Evolutionary conservation across 2,113 vertebrate species (phyloP), one percentile per base, ranked within the genome.

Genomic region (Ciconia stormi): DNA sequence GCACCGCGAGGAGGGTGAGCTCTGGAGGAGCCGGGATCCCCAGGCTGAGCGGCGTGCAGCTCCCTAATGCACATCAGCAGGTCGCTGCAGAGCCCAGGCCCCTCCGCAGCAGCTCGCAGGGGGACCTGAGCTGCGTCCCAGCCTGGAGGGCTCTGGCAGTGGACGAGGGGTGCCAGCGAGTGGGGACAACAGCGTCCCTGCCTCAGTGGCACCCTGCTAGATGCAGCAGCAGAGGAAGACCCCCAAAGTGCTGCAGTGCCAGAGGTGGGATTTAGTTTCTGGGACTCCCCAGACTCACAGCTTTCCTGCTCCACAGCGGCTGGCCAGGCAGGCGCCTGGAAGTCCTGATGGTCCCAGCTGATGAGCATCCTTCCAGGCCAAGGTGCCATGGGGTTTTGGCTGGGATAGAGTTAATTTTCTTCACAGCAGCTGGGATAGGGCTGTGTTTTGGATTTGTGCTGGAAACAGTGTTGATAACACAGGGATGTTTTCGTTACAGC

Each of bases 151-250:
- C 52, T 50, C 83, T 61, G 58, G 7, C 53, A 62, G 46, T 3
- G 32, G 21, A 2, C 0, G 0, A 67, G 47, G 11, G 11, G n/a
- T 40, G 52, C 29, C 79, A 56, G 32, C 0, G 0, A 40, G 36
- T 1, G 30, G 58, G 67, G 21, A 62, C 38, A 59, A 4, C 32
- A 20, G 8, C 0, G 0, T 40, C 53, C n/a, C 46, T 80, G 72
- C 34, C 36, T 62, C 0, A 0, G 53, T 59, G 80, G 6, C 55
- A 61, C 34, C 25, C n/a, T 23, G 20, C 15, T 2, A 15, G 32
- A 7, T 18, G 29, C 73, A 67, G 47, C 63, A 67, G 65, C 73
- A 71, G 19, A 49, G 38, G 46, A 42, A 63, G 15, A 73, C 7
- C n/a, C 55, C 29, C 10, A 2, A 21, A 49, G 16, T 3, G 9